Conservation (phyloP, 2,888 invertebrate genomes). For the Drosophila acutilabella region DNA sequence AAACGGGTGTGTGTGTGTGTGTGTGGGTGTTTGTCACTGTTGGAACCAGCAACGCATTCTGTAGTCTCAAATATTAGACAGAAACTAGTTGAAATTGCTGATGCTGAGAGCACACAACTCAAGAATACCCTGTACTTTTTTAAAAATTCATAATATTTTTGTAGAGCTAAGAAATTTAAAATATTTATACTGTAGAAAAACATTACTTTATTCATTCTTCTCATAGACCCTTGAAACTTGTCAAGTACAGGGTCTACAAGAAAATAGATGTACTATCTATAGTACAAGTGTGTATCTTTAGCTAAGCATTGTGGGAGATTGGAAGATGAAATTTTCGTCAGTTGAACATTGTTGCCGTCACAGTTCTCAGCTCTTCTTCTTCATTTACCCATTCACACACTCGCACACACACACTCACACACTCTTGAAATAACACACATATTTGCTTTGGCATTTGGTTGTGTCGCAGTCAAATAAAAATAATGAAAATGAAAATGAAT, state of each 20-base stretch:
- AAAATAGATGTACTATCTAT: constrained; percentile 51
- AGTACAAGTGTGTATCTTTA: constrained; percentile 38
- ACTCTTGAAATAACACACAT: constrained; percentile 26
- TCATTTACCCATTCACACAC: constrained; percentile 14
- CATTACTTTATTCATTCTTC: no score
- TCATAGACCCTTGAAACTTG: neutral
- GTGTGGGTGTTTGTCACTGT: constrained; percentile 21
- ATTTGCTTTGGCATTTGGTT: constrained; percentile 75
- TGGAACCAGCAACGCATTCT: constrained; percentile 60
- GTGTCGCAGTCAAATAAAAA: constrained; percentile 64
- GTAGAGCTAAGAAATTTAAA: no score
- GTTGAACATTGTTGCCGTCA: constrained; percentile 59
- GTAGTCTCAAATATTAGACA: constrained; percentile 35
- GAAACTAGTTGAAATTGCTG: constrained; percentile 5
- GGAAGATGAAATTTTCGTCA: constrained; percentile 49
- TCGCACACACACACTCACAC: constrained; percentile 22
- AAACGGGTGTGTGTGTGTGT: constrained; percentile 23
- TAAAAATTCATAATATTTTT: no score
- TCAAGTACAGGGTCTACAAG: neutral
- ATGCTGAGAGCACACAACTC: neutral
- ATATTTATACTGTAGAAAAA: no score
- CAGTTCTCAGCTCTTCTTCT: neutral
- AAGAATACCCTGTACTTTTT: neutral
- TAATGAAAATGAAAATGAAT: constrained; percentile 14
- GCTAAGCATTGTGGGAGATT: constrained; percentile 40